Evolutionary conservation across 2,113 vertebrate genomes (phyloP), one percentile per base, ranked within the genome.

Genomic region (Campylomormyrus tamandua): DNA sequence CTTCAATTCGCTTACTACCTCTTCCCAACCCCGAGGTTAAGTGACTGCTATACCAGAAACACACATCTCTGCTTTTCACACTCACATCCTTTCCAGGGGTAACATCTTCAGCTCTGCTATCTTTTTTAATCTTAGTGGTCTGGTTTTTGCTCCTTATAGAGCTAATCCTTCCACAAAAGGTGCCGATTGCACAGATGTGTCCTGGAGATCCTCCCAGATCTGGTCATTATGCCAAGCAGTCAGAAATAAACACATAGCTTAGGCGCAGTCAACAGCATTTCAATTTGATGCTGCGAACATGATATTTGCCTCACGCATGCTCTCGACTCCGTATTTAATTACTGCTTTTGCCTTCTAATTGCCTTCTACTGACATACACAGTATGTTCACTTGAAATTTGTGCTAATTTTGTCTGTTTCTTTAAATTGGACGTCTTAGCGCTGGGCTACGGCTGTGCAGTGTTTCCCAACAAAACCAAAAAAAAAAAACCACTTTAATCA

Each of bases 341-440:
- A 4, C 62, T 27, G 10, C 9, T 31, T 70, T 70, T 70, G 10
- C n/a, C 62, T 27, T 70, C 62, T 70, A 70, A 70, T 70, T 70
- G 74, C 74, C 35, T 80, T 80, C 35, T 80, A 80, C 31, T 80
- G 74, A 39, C 74, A 35, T 42, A 42, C 35, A 42, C 74, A 80
- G 74, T 70, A 70, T 70, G 62, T 31, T 70, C 62, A 70, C 10
- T 70, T 31, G 62, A 80, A 35, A 80, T 42, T 80, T 42, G 15
- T 80, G 74, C 74, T 91, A 91, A 93, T 92, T 92, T 39, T 45
- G 35, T 62, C 94, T 93, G 91, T 92, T 91, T 93, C 31, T 89
- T 58, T 89, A 70, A 80, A 80, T 19, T 80, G 35, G 74, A 42
- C 39, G 35, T 17, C 58, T 88, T 58, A 66, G 39, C 15, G 5